Base-by-base conservation (phyloP, 2,888 invertebrate species). In the Stenurella melanura region DNA sequence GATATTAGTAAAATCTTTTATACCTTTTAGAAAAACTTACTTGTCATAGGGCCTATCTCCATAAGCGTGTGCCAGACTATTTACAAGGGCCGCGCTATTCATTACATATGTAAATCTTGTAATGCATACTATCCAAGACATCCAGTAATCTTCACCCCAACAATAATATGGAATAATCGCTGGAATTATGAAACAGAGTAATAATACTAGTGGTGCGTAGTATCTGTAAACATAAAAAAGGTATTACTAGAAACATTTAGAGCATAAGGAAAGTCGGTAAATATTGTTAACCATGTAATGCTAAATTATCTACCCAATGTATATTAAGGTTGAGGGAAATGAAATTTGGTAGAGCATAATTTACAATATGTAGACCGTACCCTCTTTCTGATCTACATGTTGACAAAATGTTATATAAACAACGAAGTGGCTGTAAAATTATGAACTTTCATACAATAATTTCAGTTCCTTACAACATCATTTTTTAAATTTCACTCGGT, bases 11-110 rank as follows among this genome's bases (percentile, higher is more conserved):
- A n/a, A n/a, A n/a, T n/a, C n/a, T n/a, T n/a, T n/a, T n/a, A n/a
- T n/a, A n/a, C n/a, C n/a, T n/a, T n/a, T n/a, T n/a, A n/a, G n/a
- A n/a, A n/a, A n/a, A n/a, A n/a, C 93, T 92, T 88, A 94, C 94
- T 92, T 93, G 89, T 98, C 98, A 88, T 96, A 98, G 0, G 98
- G 98, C 86, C 93, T 94, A 88, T 93, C 95, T 82, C 98, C 98
- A 93, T 95, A 97, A 84, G 96, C 94, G 88, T 98, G 98, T 0
- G 98, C 98, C 0, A 96, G 96, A 78, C 96, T 97, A 90, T 98
- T 98, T 19, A 98, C 97, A 76, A 96, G 90, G 98, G 98, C 98
- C 0, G 98, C 98, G 84, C 93, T 92, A 88, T 98, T 95, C 61
- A 98, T 91, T 0, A 94, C 92, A 6, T 95, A 64, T 3, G 94